Conservation (phyloP, 2,797 vertebrate species). For the Pipistrellus pipistrellus region DNA sequence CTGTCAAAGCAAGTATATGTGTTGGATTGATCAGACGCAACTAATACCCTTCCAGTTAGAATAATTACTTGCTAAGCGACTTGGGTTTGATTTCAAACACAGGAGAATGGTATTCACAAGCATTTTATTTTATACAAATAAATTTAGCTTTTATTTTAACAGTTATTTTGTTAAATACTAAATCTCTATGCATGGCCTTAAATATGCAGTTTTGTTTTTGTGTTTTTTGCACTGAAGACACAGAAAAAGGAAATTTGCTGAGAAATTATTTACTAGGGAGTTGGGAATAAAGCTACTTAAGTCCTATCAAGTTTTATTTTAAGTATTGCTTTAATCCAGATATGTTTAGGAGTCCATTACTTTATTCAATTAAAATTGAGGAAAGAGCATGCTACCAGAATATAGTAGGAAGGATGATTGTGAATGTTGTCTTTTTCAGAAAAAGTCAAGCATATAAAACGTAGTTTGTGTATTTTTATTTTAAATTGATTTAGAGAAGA, state of each 20-base stretch:
- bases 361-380: constrained; percentile 42
- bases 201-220: constrained; percentile 48
- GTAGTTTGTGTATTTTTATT: constrained; percentile 59
- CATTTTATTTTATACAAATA: constrained; percentile 60
- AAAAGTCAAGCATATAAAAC: constrained; percentile 56
- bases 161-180: constrained; percentile 18
- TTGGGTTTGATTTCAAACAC: constrained; percentile 24
- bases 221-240: constrained; percentile 44
- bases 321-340: constrained; percentile 48
- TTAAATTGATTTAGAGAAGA: constrained; percentile 22
- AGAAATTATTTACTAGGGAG: constrained; percentile 47
- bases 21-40: constrained; percentile 57
- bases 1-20: constrained; percentile 40
- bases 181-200: constrained; percentile 35
- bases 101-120: constrained; percentile 32
- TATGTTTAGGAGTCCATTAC: constrained; percentile 43
- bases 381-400: background rate
- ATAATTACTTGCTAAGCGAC: constrained; percentile 25
- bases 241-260: constrained; percentile 37
- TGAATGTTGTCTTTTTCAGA: constrained; percentile 29
- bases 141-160: constrained; percentile 56
- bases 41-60: background rate
- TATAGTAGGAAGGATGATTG: background rate
- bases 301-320: constrained; percentile 38
- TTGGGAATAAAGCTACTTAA: constrained; percentile 58